Evolutionary conservation across 1,140 invertebrate species (phyloP), one percentile per base, ranked within the genome.

Genomic region (Melitaea cinxia): DNA sequence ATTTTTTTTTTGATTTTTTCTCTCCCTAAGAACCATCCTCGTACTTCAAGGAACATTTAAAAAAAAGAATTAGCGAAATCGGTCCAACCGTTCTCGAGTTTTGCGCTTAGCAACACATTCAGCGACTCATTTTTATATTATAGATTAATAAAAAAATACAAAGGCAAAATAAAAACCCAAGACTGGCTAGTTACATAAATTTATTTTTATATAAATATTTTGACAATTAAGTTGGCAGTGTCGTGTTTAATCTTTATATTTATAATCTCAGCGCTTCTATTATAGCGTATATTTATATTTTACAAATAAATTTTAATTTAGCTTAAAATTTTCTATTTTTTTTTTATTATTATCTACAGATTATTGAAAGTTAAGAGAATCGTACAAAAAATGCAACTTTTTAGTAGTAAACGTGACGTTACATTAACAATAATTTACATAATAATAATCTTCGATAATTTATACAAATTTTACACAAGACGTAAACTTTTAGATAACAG

Each of bases 181-280:
- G 33, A 23, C 21, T 37, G 26, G 30, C 55, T 59, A 53, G 58
- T 37, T 70, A 70, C 47, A 59, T 53, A 50, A 45, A 55, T 66
- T 70, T 62, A 70, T 59, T 66, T 37, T 57, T 26, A 56, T 56
- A 63, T 55, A 63, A 55, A 63, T 28, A 49, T 49, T 63, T 56
- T 63, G 61, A 56, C 35, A 42, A 10, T 23, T 42, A 23, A 53
- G 26, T 49, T 63, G 66, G 66, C 66, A 68, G 66, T 68, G 66
- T 47, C 37, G 35, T 17, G 19, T 56, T n/a, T 47, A 47, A 23
- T 17, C 15, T 9, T 19, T 9, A 45, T 45, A 45, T 45, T 19
- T 47, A 47, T 47, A 47, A 42, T 42, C 37, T 42, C 14, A 14
- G 15, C 37, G 37, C 37, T 42, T 19, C 37, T 42, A 42, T 42